phyloP scores from a whole-genome alignment of 2,113 vertebrate species.

The Psephotus haematonotus region DNA sequence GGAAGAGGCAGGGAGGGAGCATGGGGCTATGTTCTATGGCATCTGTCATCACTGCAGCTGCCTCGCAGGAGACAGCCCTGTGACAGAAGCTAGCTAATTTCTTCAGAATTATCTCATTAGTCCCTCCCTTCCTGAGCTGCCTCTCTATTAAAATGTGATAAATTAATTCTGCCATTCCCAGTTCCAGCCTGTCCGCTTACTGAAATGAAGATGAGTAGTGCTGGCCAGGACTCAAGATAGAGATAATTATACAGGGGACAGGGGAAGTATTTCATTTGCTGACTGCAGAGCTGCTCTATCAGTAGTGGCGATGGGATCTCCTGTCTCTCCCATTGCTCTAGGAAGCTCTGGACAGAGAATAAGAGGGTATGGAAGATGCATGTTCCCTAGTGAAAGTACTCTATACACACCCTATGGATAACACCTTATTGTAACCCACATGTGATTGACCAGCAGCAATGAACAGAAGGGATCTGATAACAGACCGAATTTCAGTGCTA shows the following conservation, averaged over 20 bases:
- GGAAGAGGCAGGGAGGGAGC: not conserved
- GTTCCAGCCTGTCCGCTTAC: slow-evolving; percentile 68
- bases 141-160: slow-evolving; percentile 84
- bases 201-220: slow-evolving; percentile 68
- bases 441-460: not conserved
- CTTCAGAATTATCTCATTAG: slow-evolving; percentile 84
- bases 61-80: slow-evolving; percentile 62
- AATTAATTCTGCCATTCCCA: slow-evolving; percentile 79
- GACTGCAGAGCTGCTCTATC: not conserved
- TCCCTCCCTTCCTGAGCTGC: slow-evolving; percentile 73
- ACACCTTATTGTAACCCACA: not conserved
- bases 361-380: not conserved
- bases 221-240: slow-evolving; percentile 52
- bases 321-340: not conserved
- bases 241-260: slow-evolving; percentile 67
- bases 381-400: not conserved
- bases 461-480: not conserved
- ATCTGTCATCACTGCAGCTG: slow-evolving; percentile 10
- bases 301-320: not conserved
- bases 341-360: not conserved
- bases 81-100: slow-evolving; percentile 82
- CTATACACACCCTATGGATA: not conserved
- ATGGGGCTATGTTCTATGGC: not conserved
- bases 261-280: not conserved
- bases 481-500: not conserved